Evolutionary conservation across 2,113 vertebrate species (phyloP).

Genomic region (Pelobates fuscus): DNA sequence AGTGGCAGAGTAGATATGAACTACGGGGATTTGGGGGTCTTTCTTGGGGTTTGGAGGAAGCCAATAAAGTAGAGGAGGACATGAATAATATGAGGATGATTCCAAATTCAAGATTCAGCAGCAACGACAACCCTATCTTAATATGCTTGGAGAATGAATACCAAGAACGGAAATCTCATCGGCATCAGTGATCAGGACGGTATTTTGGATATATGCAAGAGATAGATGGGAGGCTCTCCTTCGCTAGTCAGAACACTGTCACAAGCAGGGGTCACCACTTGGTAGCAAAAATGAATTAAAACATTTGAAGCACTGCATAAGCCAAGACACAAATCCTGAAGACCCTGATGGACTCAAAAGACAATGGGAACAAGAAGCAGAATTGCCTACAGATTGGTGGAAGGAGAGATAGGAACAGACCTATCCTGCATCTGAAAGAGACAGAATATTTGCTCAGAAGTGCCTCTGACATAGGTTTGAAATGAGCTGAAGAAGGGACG

Average conservation of each 20-base stretch:
- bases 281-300: conserved; percentile 4
- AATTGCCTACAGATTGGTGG: conserved; percentile 5
- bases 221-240: neutral
- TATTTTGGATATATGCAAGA: neutral
- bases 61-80: neutral
- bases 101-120: conserved; percentile 16
- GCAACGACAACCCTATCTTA: conserved; percentile 10
- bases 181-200: neutral
- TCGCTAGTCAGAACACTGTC: neutral
- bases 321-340: fast-evolving
- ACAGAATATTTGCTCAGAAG: conserved; percentile 86
- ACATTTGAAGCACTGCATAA: neutral
- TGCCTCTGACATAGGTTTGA: conserved; percentile 83
- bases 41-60: conserved; percentile 62
- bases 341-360: conserved; percentile 49
- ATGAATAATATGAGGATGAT: conserved; percentile 7
- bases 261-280: neutral
- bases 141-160: conserved; percentile 50
- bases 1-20: conserved; percentile 67
- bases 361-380: conserved; percentile 46
- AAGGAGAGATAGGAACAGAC: conserved; percentile 5
- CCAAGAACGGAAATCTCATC: conserved; percentile 22
- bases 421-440: conserved; percentile 67
- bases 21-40: conserved; percentile 70
- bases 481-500: conserved; percentile 84